phyloP scores from a whole-genome alignment of 2,888 invertebrate genomes.

The Anthophora plumipes region DNA sequence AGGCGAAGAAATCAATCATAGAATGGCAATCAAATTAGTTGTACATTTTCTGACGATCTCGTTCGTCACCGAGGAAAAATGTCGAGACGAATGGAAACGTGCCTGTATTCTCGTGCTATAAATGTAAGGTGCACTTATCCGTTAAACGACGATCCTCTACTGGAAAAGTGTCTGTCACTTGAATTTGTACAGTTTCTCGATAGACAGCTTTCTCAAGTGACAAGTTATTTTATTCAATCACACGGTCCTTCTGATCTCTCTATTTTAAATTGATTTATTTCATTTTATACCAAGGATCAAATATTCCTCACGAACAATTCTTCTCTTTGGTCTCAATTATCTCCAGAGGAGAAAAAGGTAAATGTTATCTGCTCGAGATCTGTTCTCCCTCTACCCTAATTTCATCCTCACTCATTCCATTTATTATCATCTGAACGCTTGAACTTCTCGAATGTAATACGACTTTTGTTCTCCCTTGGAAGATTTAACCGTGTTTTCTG shows the following conservation, averaged over 20 bases:
- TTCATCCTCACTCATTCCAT: too few relatives aligned
- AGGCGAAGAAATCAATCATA: conserved; percentile 42
- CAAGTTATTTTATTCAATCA: not conserved
- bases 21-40: conserved; percentile 54
- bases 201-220: not conserved
- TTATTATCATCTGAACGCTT: too few relatives aligned
- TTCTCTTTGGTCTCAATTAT: too few relatives aligned
- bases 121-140: not conserved
- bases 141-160: not conserved
- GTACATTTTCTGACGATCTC: conserved; percentile 36
- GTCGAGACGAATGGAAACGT: conserved; percentile 20
- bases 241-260: not conserved
- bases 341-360: too few relatives aligned
- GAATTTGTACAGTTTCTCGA: not conserved
- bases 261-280: not conserved
- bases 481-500: too few relatives aligned
- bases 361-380: too few relatives aligned
- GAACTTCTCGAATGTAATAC: too few relatives aligned
- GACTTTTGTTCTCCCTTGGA: too few relatives aligned
- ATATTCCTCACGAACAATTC: too few relatives aligned
- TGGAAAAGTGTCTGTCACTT: conserved; percentile 6
- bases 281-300: not conserved
- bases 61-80: conserved; percentile 33
- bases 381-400: too few relatives aligned
- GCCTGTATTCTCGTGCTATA: not conserved